Evolutionary conservation across 2,888 invertebrate species (phyloP), one percentile per base, ranked within the genome.

Genomic region (Drosophila mercatorum): DNA sequence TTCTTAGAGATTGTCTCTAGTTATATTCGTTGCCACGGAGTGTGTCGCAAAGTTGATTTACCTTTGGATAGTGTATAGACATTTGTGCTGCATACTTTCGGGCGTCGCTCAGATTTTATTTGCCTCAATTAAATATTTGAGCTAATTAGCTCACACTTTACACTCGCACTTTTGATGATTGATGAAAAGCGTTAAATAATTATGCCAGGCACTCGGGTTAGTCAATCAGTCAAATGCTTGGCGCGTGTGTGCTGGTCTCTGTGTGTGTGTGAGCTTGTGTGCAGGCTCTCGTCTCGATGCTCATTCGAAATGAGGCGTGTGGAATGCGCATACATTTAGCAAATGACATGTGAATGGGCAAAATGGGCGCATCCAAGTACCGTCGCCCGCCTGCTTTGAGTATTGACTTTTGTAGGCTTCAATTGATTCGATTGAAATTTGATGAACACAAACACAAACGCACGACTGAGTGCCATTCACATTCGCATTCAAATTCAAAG

Each of bases 131-230:
- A 83, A 83, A 87, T 84, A 77, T 89, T 89, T 79, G 59, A 79
- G 84, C 84, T 87, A 89, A 85, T 85, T 87, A 84, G 88, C 88
- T 69, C 53, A 80, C 87, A 86, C 88, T 88, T 88, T 65, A 41
- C 83, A 75, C 46, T 49, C 78, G 61, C 57, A 59, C 65, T 51
- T 51, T 22, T 46, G 66, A 66, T 83, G 81, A 87, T 83, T 89
- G 85, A 89, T 87, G 84, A 61, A 63, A 68, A 70, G 68, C 78
- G 68, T 71, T 85, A 75, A 83, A 85, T 77, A 85, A 88, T 88
- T 76, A 81, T 82, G 76, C 61, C 80, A 80, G 66, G 60, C 66
- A 55, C 57, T 51, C 61, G 52, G 31, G 26, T 51, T 36, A 51
- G 41, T 60, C 71, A 57, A 43, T 58, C 57, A 57, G 43, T 61